A percentile compares a stretch with the other conserved stretches of the same genome.
These are phyloP conservation scores for Enteromius paludinosus DNA, from an alignment of 2,797 vertebrate species.

Conservation along the genomic window DNA sequence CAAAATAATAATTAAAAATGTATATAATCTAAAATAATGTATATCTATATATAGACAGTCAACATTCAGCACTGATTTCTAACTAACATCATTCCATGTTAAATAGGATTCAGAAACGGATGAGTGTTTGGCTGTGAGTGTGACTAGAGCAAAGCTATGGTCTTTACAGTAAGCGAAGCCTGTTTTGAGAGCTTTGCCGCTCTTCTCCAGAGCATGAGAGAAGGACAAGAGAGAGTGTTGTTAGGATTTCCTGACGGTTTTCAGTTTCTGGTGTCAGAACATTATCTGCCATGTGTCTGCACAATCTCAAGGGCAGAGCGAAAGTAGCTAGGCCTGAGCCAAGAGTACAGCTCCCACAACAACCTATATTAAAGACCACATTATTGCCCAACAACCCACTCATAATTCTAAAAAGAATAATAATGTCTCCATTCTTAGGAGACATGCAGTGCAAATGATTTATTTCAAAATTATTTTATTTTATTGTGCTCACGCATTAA, in stretches of 20 bases:
- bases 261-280: conserved; percentile 85
- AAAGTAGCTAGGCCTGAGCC: conserved; percentile 60
- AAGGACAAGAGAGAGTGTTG: conserved; percentile 66
- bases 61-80: neutral
- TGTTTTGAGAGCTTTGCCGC: conserved; percentile 13
- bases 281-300: conserved; percentile 85
- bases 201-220: conserved; percentile 40
- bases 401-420: conserved; percentile 2
- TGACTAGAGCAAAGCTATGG: neutral
- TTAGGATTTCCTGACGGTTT: conserved; percentile 80
- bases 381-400: neutral
- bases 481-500: neutral
- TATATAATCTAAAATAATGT: too few relatives aligned
- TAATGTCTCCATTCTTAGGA: neutral
- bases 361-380: neutral
- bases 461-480: neutral
- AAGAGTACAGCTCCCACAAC: conserved; percentile 13
- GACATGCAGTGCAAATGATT: neutral
- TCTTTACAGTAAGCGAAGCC: neutral
- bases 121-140: neutral
- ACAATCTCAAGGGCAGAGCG: conserved; percentile 85
- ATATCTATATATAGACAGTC: neutral
- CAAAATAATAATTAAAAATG: neutral
- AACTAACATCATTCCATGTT: neutral
- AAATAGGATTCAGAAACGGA: neutral